Evolutionary conservation across 1,140 invertebrate species (phyloP), one percentile per base, ranked within the genome.

Genomic region (Zaprionus nigranus): DNA sequence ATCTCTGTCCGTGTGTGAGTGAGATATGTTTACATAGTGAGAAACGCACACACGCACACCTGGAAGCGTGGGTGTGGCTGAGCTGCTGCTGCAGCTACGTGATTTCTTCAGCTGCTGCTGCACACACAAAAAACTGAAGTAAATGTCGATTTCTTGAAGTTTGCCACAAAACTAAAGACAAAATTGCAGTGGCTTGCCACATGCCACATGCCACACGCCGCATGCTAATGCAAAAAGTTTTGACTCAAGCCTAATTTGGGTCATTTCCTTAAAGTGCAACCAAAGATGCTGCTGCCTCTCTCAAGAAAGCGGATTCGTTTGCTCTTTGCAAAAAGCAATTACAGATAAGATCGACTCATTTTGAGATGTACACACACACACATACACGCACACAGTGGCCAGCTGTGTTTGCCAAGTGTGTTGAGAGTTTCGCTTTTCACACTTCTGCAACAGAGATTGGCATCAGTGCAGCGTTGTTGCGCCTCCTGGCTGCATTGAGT

Each of bases 301-400:
- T 81, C 73, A 62, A 64, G 69, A 71, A 71, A 69, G 36, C 73
- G 66, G 26, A 69, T 75, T 75, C 61, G 58, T 61, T 71, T 60
- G 38, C 58, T 71, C 17, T 57, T 68, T 26, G 43, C 60, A 82
- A 82, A 87, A 87, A 87, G 84, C 85, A 87, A 87, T 87, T 87
- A 87, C 84, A 88, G 84, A 87, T 87, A 87, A 90, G 85, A 87
- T 87, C 84, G 70, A 36, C 83, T 87, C 83, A 86, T 86, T 81
- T 86, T 58, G 28, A 58, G 56, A 9, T 46, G n/a, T 9, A 46
- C 40, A 46, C 56, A 58, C 56, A 30, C 65, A 43, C 34, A 17
- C 17, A n/a, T n/a, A 12, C 22, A 57, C n/a, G 11, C 34, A 28
- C 40, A 12, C 36, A 34, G 4, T 24, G 51, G 38, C 58, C 22